phyloP scores from a whole-genome alignment of 1,140 invertebrate species.

The Charaxes varanes region DNA sequence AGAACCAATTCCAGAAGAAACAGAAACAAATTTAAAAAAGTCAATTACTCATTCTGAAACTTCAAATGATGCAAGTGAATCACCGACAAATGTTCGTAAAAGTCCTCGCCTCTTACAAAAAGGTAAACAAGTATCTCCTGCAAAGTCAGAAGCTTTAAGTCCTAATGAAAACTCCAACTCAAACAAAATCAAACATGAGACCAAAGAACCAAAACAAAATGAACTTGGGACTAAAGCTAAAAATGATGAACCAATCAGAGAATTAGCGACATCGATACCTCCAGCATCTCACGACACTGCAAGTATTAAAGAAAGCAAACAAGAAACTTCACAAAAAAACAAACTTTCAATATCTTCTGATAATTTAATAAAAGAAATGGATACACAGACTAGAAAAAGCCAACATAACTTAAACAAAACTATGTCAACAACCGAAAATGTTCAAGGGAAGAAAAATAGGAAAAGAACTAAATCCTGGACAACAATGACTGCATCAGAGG shows the following conservation, averaged over 20 bases:
- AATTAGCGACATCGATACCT: too few species aligned
- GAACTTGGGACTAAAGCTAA: too few species aligned
- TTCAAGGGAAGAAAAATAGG: slow-evolving; percentile 30
- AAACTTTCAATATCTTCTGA: slow-evolving; percentile 24
- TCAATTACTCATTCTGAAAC: slow-evolving; percentile 18
- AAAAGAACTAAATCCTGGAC: slow-evolving; percentile 50
- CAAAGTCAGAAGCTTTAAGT: too few species aligned
- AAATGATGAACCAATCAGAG: too few species aligned
- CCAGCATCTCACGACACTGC: too few species aligned
- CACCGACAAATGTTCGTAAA: slow-evolving; percentile 19
- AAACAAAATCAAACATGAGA: too few species aligned
- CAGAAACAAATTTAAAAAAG: slow-evolving; percentile 30
- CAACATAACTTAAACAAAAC: slow-evolving; percentile 34
- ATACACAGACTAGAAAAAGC: slow-evolving; percentile 21
- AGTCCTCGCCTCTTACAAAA: slow-evolving; percentile 30
- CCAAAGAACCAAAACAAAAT: slow-evolving; percentile 2
- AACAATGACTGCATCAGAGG: slow-evolving; percentile 16
- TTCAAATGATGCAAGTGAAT: slow-evolving; percentile 10
- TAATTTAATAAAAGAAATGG: slow-evolving; percentile 28
- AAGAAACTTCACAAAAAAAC: slow-evolving; percentile 12
- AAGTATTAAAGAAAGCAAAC: too few species aligned
- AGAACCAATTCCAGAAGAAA: slow-evolving; percentile 43
- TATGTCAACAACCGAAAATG: slow-evolving; percentile 23
- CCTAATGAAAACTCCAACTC: too few species aligned
- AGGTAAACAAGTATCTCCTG: slow-evolving; percentile 6